Evolutionary conservation across 2,113 vertebrate genomes (phyloP).

Genomic region (human (Homo sapiens)): GRCh38 chr11:112472501-112473000

Average conservation of each 20-base stretch:
- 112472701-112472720: neutral
- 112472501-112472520: slow-evolving; percentile 34
- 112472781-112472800: neutral
- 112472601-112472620: neutral
- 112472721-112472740: neutral
- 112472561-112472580: neutral
- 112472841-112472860: neutral
- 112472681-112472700: slow-evolving; percentile 13
- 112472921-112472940: no score
- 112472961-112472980: no score
- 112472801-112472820: neutral
- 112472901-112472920: neutral
- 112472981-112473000: no score
- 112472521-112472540: slow-evolving; percentile 20
- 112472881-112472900: neutral
- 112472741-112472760: no score
- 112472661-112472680: neutral
- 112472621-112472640: neutral
- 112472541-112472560: neutral
- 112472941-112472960: no score
- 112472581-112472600: neutral
- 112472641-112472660: neutral
- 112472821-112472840: neutral
- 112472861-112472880: neutral
- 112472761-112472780: neutral